Base-by-base conservation (phyloP, 2,113 vertebrate genomes). In the Podarcis raffonei region DNA sequence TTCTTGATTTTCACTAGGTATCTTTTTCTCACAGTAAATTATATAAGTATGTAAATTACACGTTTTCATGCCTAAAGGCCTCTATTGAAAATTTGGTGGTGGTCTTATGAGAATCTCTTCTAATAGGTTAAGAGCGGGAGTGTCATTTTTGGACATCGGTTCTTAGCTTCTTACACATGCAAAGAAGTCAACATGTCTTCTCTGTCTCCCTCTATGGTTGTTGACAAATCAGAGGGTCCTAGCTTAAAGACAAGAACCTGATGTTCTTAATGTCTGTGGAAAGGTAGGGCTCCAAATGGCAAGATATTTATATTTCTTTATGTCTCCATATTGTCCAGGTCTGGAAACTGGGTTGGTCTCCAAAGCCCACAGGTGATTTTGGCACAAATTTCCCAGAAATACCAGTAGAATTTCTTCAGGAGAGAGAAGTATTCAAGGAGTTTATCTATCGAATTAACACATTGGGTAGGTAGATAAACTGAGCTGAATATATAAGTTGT, bases 311-410 rank as follows among this genome's bases (percentile, higher is more conserved):
- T 65, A 0, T 30, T 32, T 69, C 12, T 85, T 30, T 48, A 30
- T 4, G 23, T 62, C 15, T 88, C 6, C 57, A 0, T 76, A 1
- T 87, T 89, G 68, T n/a, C 86, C 78, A 99, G 99, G 98, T 99
- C 37, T 99, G 99, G 99, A 99, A 98, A 93, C 95, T 99, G 69
- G 99, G 99, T 83, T 99, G 99, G 99, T 98, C 98, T 59, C 99
- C 99, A 89, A 98, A 97, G 89, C 97, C 97, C 2, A 97, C 96
- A 87, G 99, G 99, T 92, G 98, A 99, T 81, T 99, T 98, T 0
- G 97, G 98, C 75, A 99, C 99, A 13, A 95, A 96, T 12, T 97
- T 99, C 89, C 99, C 99, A 11, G 99, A 99, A 97, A 99, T 99
- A 85, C 99, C 99, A 0, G 98, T 99, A 48, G 99, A 99, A 95